phyloP scores from a whole-genome alignment of 2,888 invertebrate species.

The Deroplatys truncata region DNA sequence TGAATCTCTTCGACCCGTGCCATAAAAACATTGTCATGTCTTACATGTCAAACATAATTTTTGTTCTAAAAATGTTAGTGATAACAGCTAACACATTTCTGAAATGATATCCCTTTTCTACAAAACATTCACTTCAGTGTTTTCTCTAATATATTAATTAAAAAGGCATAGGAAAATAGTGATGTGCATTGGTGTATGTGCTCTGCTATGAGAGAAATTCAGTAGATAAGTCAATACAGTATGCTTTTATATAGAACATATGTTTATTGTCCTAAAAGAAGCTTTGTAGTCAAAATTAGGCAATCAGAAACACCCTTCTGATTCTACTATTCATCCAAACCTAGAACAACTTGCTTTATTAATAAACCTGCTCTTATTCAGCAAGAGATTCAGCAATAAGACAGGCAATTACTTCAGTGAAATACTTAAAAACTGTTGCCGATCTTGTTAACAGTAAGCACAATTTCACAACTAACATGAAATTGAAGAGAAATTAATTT shows the following conservation, averaged over 20 bases:
- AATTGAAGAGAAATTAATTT: too few species aligned
- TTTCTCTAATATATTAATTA: not conserved
- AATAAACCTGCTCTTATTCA: not conserved
- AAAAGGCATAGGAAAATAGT: not conserved
- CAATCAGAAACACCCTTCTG: not conserved
- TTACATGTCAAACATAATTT: not conserved
- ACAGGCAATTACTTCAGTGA: not conserved
- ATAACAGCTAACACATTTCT: not conserved
- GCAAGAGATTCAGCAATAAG: not conserved
- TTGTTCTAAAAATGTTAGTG: not conserved
- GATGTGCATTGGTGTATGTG: not conserved
- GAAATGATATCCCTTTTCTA: not conserved
- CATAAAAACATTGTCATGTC: slow-evolving; percentile 18
- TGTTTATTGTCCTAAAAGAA: not conserved
- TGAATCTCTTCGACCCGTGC: slow-evolving; percentile 30
- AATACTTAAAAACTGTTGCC: not conserved
- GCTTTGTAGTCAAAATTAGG: not conserved
- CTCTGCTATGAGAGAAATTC: not conserved
- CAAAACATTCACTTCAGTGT: not conserved
- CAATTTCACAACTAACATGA: not conserved
- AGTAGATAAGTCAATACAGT: not conserved
- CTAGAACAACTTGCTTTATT: not conserved
- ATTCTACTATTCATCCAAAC: not conserved
- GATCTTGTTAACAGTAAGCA: not conserved
- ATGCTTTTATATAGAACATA: not conserved